phyloP scores from a whole-genome alignment of 2,797 vertebrate species.

The Moxostoma hubbsi region DNA sequence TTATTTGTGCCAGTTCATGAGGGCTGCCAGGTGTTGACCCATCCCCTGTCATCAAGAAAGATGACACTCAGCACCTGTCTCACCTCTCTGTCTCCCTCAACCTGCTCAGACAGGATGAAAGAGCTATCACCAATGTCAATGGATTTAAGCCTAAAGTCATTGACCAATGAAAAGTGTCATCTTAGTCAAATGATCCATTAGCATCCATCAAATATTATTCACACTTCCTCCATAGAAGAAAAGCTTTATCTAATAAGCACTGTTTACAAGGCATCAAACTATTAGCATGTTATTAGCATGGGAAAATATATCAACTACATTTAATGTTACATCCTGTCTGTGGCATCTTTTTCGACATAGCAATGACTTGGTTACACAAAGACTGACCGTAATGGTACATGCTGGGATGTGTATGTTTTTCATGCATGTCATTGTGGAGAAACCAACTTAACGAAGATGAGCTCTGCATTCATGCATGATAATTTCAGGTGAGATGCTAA shows the following conservation, averaged over 20 bases:
- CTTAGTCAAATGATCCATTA: constrained; percentile 15
- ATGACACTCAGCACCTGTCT: constrained; percentile 51
- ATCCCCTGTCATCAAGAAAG: too few species aligned
- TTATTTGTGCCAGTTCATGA: constrained; percentile 36
- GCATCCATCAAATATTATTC: constrained; percentile 25
- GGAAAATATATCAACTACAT: too few species aligned
- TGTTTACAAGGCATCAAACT: too few species aligned
- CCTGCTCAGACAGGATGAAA: constrained; percentile 66
- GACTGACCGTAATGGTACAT: too few species aligned
- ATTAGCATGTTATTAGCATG: too few species aligned
- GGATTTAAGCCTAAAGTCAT: constrained; percentile 54
- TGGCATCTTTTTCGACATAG: too few species aligned
- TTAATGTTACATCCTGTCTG: too few species aligned
- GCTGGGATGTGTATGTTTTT: too few species aligned
- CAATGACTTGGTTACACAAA: too few species aligned
- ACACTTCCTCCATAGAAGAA: not conserved
- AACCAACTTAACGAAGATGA: not conserved
- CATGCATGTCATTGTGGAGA: not conserved
- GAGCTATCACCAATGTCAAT: constrained; percentile 46
- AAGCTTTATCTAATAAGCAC: too few species aligned
- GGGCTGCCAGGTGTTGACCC: constrained; percentile 38
- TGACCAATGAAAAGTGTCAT: constrained; percentile 9
- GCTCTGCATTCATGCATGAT: not conserved
- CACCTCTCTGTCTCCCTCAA: constrained; percentile 63
- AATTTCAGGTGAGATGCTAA: not conserved